Evolutionary conservation across 1,140 invertebrate genomes (phyloP).

Genomic region (Yoshiicerus persimilis): DNA sequence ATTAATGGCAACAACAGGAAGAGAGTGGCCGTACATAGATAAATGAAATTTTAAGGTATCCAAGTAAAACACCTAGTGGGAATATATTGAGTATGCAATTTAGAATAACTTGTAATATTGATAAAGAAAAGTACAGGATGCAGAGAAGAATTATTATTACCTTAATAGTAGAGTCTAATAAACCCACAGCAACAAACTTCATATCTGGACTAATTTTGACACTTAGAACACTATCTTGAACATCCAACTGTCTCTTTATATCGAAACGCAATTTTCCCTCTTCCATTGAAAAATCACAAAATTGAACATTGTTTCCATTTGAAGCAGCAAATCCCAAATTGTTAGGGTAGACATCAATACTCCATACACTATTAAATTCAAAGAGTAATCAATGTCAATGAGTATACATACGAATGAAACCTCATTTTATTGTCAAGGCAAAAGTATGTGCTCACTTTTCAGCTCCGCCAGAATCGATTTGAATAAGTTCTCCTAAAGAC

Average conservation of each 20-base stretch:
- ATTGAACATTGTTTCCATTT: slow-evolving; percentile 38
- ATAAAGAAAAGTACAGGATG: slow-evolving; percentile 59
- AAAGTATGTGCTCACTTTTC: slow-evolving; percentile 51
- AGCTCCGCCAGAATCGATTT: slow-evolving; percentile 50
- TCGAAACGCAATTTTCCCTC: slow-evolving; percentile 52
- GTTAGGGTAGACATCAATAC: slow-evolving; percentile 38
- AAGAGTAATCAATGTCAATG: neutral
- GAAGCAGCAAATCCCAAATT: slow-evolving; percentile 43
- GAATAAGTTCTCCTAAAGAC: slow-evolving; percentile 67
- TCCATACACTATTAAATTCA: slow-evolving; percentile 44
- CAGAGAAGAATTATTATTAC: slow-evolving; percentile 61
- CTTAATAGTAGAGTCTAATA: slow-evolving; percentile 92
- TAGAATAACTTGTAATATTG: neutral
- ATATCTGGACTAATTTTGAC: slow-evolving; percentile 81
- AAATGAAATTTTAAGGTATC: slow-evolving; percentile 55
- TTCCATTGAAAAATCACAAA: slow-evolving; percentile 42
- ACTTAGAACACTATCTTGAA: slow-evolving; percentile 83
- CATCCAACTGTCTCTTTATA: slow-evolving; percentile 60
- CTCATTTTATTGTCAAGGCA: too few relatives aligned
- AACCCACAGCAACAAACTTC: slow-evolving; percentile 82
- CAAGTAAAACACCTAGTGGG: slow-evolving; percentile 80
- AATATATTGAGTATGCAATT: slow-evolving; percentile 54
- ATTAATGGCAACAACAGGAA: slow-evolving; percentile 91
- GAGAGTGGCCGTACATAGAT: slow-evolving; percentile 93
- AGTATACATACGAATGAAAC: too few relatives aligned